Evolutionary conservation across 2,888 invertebrate species (phyloP), one percentile per base, ranked within the genome.

Genomic region (Oegoconia quadripuncta): DNA sequence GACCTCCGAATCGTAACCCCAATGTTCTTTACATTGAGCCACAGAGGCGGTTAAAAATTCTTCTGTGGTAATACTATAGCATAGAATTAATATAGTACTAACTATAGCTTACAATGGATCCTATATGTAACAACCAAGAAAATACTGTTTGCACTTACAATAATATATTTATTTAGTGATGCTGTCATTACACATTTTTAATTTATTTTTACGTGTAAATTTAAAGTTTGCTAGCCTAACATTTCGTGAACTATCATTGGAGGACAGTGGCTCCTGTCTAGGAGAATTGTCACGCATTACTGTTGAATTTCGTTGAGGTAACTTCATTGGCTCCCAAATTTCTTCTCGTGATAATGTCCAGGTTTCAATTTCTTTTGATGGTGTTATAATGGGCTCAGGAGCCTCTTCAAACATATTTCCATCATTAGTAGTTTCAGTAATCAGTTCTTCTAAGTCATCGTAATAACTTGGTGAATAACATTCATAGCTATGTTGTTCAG

Each of bases 281-380:
- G 27, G 30, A 25, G 18, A 42, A 39, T 62, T 61, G 41, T 42
- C 57, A 4, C 51, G 52, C 36, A 58, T 49, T 8, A 50, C 48
- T 4, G 62, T 66, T 20, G 55, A 48, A 39, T 41, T 46, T 15
- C 31, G 25, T 27, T 39, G 5, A 37, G 27, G 36, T 16, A 34
- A n/a, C 8, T n/a, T 25, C 43, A 9, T 27, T 9, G 18, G 4
- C 7, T 15, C 13, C 3, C 44, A 28, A 6, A 2, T 27, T 27
- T 66, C 58, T 22, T 69, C 60, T 42, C 44, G 46, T 4, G 64
- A 52, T 34, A 77, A 52, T 23, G 55, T 63, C 75, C 76, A 78
- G 3, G 72, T 75, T 59, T 81, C 78, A 34, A 73, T 61, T 59
- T 74, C 69, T 30, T 57, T 64, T 15, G 56, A 55, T 9, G 67